Evolutionary conservation across 2,797 vertebrate species (phyloP).

Genomic region (Anguilla megastoma): DNA sequence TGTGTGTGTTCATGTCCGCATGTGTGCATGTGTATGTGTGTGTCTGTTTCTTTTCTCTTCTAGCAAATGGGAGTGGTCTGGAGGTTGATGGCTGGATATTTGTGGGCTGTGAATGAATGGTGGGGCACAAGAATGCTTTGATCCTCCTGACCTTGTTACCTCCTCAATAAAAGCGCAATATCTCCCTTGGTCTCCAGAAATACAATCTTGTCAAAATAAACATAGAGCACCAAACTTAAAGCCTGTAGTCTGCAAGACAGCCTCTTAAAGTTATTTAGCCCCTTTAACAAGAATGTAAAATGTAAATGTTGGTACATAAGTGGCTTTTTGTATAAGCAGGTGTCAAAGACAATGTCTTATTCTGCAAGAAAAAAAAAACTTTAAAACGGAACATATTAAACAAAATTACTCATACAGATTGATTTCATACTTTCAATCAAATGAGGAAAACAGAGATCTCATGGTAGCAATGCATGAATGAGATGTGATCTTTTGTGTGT

Average conservation of each 20-base stretch:
- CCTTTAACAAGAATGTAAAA: not conserved
- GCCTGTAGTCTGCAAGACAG: not conserved
- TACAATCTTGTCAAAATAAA: conserved; percentile 6
- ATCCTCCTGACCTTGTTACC: conserved; percentile 6
- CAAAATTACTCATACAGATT: not conserved
- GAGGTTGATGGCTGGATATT: not conserved
- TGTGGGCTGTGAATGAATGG: not conserved
- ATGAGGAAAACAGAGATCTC: not conserved
- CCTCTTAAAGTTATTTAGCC: not conserved
- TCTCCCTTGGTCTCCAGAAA: not conserved
- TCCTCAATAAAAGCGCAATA: not conserved
- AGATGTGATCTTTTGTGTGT: not conserved
- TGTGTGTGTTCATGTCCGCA: not conserved
- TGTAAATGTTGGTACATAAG: not conserved
- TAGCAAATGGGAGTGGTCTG: not conserved
- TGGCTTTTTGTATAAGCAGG: not conserved
- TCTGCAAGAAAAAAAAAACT: not conserved
- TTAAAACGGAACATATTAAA: not conserved
- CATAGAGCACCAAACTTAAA: not conserved
- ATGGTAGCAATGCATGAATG: not conserved
- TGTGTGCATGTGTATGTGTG: not conserved
- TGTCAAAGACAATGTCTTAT: not conserved
- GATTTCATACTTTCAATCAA: not conserved
- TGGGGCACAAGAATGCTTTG: not conserved
- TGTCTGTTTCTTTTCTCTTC: not conserved